phyloP scores from a whole-genome alignment of 2,113 vertebrate genomes.

The Podiceps cristatus region DNA sequence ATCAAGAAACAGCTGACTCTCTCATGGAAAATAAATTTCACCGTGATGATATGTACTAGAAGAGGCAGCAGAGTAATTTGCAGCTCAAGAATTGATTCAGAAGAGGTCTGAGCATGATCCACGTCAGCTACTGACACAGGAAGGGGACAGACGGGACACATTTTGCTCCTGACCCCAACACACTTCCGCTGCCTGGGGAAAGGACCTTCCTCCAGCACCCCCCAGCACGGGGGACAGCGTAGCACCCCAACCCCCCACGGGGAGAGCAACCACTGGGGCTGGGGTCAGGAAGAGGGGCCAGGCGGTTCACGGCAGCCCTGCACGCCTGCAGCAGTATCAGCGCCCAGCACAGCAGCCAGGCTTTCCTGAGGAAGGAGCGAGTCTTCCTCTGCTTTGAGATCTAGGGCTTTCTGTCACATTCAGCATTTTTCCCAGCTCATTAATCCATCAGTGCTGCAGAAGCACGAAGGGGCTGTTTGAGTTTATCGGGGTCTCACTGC shows the following conservation, averaged over 20 bases:
- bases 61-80: slow-evolving; percentile 7
- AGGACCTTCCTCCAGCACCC: neutral
- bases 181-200: fast-evolving
- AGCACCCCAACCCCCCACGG: fast-evolving
- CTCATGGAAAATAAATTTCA: slow-evolving; percentile 55
- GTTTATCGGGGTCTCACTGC: fast-evolving
- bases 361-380: slow-evolving; percentile 40
- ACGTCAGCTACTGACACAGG: neutral
- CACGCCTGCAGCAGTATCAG: neutral
- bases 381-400: slow-evolving; percentile 20
- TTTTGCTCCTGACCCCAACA: neutral
- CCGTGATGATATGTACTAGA: neutral
- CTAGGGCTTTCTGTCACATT: neutral
- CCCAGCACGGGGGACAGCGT: fast-evolving
- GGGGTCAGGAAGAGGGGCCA: slow-evolving; percentile 7
- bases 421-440: neutral
- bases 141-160: neutral
- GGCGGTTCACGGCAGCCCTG: neutral
- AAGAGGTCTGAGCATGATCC: neutral
- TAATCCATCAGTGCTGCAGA: neutral
- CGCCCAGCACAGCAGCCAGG: fast-evolving
- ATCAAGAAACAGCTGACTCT: slow-evolving; percentile 63
- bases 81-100: neutral
- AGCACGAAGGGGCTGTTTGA: neutral
- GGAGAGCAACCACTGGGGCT: fast-evolving